Evolutionary conservation across 2,113 vertebrate genomes (phyloP).

Genomic region (Ardeotis arabs): DNA sequence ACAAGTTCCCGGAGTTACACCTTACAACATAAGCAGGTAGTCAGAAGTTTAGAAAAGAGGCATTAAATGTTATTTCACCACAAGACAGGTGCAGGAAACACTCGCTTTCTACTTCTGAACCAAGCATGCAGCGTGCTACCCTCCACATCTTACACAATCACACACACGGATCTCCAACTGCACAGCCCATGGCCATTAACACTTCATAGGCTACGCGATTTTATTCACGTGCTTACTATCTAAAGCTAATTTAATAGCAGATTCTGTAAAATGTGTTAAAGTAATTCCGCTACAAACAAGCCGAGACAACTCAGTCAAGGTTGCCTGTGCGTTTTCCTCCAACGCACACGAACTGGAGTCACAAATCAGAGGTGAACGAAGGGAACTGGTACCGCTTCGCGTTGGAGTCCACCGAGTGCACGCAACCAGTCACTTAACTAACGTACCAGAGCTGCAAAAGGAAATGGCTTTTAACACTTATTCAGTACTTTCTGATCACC

Average conservation of each 20-base stretch:
- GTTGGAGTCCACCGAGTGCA: rapidly evolving
- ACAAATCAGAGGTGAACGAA: not conserved
- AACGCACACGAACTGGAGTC: rapidly evolving
- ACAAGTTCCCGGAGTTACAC: not conserved
- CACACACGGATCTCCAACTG: not conserved
- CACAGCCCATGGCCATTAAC: not conserved
- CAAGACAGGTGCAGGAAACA: not conserved
- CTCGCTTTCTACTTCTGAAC: not conserved
- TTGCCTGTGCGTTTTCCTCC: not conserved
- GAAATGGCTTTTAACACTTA: not conserved
- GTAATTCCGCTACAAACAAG: not conserved
- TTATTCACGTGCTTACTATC: not conserved
- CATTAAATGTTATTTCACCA: not conserved
- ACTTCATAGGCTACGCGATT: not conserved
- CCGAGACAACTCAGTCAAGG: not conserved
- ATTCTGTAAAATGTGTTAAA: not conserved
- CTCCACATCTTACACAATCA: rapidly evolving
- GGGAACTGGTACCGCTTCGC: not conserved
- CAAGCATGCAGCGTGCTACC: not conserved
- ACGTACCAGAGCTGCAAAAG: rapidly evolving
- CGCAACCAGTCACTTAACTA: not conserved
- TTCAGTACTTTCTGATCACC: not conserved
- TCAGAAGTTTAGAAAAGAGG: not conserved
- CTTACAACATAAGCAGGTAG: not conserved
- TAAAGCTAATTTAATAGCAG: not conserved